Percentiles rank a stretch among this genome's conserved stretches.
phyloP scores from a whole-genome alignment of 2,888 invertebrate species.

The Calliopum simillimum region DNA sequence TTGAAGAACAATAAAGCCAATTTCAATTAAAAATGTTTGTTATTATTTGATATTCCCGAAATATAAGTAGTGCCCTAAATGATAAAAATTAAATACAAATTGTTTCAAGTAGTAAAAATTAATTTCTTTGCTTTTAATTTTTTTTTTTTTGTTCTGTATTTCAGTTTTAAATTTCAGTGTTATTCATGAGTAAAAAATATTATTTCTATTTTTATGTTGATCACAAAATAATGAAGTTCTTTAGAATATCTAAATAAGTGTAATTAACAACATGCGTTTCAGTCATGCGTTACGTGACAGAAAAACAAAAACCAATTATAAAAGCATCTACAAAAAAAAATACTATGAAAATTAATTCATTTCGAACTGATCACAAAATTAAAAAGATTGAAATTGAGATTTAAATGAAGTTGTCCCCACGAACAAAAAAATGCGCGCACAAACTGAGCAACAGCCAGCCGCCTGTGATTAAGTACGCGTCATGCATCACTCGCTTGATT shows the following conservation, averaged over 20 bases:
- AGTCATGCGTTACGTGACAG: background rate
- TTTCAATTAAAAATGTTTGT: no score
- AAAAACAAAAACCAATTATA: background rate
- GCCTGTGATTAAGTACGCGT: slow-evolving; percentile 42
- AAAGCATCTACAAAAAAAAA: background rate
- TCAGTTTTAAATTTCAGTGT: no score
- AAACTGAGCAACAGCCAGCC: background rate
- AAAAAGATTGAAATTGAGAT: slow-evolving; percentile 30
- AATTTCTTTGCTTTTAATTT: no score
- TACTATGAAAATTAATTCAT: slow-evolving; percentile 32
- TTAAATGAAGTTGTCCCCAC: slow-evolving; percentile 39
- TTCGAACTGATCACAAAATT: slow-evolving; percentile 20
- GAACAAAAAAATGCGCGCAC: slow-evolving; percentile 19
- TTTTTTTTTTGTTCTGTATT: no score
- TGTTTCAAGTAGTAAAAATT: no score
- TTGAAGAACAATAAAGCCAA: no score
- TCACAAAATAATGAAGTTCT: no score
- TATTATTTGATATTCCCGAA: no score
- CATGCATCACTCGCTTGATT: slow-evolving; percentile 50
- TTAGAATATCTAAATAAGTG: background rate
- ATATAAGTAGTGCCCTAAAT: no score
- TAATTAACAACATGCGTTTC: background rate
- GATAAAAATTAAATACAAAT: no score
- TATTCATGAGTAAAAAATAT: no score
- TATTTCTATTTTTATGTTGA: no score